Conservation (phyloP, 2,113 vertebrate species). For the Corapipo altera region DNA sequence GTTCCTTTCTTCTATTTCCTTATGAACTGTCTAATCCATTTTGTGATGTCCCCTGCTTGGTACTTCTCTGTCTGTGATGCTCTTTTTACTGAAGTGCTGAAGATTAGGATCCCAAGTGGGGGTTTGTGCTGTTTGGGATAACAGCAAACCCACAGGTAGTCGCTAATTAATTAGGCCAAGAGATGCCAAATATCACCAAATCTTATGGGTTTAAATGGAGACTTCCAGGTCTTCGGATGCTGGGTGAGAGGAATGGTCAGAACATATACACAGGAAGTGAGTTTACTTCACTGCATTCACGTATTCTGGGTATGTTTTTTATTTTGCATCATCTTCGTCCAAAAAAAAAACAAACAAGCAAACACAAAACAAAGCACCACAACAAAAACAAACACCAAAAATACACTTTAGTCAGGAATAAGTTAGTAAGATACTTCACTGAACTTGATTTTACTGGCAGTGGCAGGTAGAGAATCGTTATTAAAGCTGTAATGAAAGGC, state of each 20-base stretch:
- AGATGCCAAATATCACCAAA: neutral
- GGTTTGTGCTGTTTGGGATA: rapidly evolving
- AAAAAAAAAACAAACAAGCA: neutral
- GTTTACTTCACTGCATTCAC: rapidly evolving
- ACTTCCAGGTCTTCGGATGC: neutral
- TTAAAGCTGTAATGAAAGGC: neutral
- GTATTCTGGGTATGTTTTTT: neutral
- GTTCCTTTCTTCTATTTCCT: neutral
- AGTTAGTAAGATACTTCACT: neutral
- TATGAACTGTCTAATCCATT: neutral
- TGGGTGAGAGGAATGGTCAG: neutral
- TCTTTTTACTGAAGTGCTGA: rapidly evolving
- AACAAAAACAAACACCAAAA: neutral
- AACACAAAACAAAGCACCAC: neutral
- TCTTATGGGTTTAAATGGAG: neutral
- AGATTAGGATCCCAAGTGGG: neutral
- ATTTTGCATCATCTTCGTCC: neutral
- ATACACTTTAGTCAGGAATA: neutral
- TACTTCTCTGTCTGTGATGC: neutral
- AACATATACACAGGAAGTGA: neutral
- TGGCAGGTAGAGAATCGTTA: neutral
- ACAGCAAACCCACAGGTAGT: neutral
- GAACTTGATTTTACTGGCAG: neutral
- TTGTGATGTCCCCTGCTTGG: neutral
- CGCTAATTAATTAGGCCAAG: neutral